phyloP scores from a whole-genome alignment of 2,888 invertebrate species.

The Cheiracanthium punctorium region DNA sequence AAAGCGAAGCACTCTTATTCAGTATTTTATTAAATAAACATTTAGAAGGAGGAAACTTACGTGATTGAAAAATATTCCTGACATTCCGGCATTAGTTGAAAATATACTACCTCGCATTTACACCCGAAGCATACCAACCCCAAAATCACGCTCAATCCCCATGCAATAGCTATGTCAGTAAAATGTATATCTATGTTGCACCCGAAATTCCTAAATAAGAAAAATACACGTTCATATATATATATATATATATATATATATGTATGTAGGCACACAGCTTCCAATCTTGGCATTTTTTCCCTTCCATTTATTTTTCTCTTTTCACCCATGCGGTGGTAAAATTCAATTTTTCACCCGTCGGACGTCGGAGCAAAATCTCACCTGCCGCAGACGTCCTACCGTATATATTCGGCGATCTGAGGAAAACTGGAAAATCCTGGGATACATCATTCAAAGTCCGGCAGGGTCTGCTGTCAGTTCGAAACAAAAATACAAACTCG shows the following conservation, averaged over 20 bases:
- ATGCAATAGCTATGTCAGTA: neutral
- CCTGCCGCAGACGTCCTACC: constrained; percentile 35
- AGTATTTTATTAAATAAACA: no score
- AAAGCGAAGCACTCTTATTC: no score
- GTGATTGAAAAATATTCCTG: no score
- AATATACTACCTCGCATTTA: no score
- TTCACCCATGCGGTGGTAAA: neutral
- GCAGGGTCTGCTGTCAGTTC: neutral
- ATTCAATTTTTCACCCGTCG: constrained; percentile 47
- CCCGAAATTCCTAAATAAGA: neutral
- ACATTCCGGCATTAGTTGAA: no score
- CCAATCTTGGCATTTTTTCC: neutral
- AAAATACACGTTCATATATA: neutral
- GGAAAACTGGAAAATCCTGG: neutral
- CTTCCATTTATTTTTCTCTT: neutral
- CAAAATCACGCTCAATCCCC: neutral
- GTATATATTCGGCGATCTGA: constrained; percentile 23
- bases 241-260: no score
- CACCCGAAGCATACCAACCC: neutral
- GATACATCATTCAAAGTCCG: constrained; percentile 15
- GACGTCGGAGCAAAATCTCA: neutral
- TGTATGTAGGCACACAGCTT: no score
- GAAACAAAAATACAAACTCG: neutral
- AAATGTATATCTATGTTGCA: neutral
- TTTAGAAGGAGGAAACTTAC: no score